phyloP scores from a whole-genome alignment of 1,140 invertebrate species.

The Ridgeia piscesae region DNA sequence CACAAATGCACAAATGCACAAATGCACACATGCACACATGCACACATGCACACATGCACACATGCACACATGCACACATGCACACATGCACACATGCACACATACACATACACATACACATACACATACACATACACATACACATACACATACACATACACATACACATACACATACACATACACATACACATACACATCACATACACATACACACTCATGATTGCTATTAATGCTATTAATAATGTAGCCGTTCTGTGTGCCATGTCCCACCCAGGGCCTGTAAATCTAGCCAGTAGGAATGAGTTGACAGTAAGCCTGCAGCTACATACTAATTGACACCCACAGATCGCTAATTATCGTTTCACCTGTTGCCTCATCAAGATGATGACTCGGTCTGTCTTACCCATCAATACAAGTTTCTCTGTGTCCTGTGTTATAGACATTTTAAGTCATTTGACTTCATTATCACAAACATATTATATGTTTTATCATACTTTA shows the following conservation, averaged over 20 bases:
- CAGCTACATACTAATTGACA: background rate
- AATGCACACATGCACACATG: background rate
- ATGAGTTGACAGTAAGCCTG: background rate
- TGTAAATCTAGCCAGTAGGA: background rate
- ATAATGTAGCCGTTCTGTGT: background rate
- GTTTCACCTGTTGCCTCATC: background rate
- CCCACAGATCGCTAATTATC: background rate
- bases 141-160: background rate
- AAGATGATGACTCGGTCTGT: background rate
- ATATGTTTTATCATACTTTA: too few species aligned
- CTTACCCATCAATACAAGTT: too few species aligned
- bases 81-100: background rate
- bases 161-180: background rate
- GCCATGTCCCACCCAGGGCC: background rate
- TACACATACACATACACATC: background rate
- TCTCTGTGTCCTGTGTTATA: too few species aligned
- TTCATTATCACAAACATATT: too few species aligned
- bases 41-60: background rate
- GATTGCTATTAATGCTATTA: background rate
- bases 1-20: background rate
- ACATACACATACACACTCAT: background rate
- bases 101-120: background rate
- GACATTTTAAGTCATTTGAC: too few species aligned
- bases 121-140: background rate
- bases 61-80: background rate